A percentile compares a stretch with the other conserved stretches of the same genome.
phyloP scores from a whole-genome alignment of 2,113 vertebrate genomes.

The Tretioscincus oriximinensis region DNA sequence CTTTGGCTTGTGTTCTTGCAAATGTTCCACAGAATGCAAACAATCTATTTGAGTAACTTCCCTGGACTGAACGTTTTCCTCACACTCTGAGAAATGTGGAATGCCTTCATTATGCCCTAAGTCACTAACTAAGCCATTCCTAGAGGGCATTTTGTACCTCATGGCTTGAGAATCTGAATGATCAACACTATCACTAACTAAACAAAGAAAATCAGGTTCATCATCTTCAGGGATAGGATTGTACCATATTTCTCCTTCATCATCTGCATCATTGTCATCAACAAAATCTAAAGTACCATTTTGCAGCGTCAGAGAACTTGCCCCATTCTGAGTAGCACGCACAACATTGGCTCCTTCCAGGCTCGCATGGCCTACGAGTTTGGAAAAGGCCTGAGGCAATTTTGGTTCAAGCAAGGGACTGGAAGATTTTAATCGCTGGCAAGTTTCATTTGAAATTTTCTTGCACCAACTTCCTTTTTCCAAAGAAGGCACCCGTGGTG shows the following conservation, averaged over 20 bases:
- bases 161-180: slow-evolving; percentile 39
- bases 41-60: slow-evolving; percentile 65
- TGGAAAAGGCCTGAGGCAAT: slow-evolving; percentile 43
- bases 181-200: slow-evolving; percentile 43
- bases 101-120: slow-evolving; percentile 27
- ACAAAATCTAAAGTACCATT: slow-evolving; percentile 68
- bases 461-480: slow-evolving; percentile 71
- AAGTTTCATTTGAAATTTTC: slow-evolving; percentile 68
- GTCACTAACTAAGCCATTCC: slow-evolving; percentile 41
- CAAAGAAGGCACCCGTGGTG: slow-evolving; percentile 58
- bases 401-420: slow-evolving; percentile 59
- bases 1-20: slow-evolving; percentile 75
- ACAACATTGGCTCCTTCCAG: not conserved
- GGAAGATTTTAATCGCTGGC: slow-evolving; percentile 45
- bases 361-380: slow-evolving; percentile 10
- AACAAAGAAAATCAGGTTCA: slow-evolving; percentile 60
- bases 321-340: not conserved
- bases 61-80: slow-evolving; percentile 36
- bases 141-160: slow-evolving; percentile 57
- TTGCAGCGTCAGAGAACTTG: not conserved
- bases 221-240: slow-evolving; percentile 98
- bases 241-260: slow-evolving; percentile 99
- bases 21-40: slow-evolving; percentile 66
- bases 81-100: slow-evolving; percentile 32
- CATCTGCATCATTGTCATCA: slow-evolving; percentile 91